These are phyloP conservation scores for Ataeniobius toweri DNA, from an alignment of 2,797 vertebrate genomes.

Conservation along the genomic window DNA sequence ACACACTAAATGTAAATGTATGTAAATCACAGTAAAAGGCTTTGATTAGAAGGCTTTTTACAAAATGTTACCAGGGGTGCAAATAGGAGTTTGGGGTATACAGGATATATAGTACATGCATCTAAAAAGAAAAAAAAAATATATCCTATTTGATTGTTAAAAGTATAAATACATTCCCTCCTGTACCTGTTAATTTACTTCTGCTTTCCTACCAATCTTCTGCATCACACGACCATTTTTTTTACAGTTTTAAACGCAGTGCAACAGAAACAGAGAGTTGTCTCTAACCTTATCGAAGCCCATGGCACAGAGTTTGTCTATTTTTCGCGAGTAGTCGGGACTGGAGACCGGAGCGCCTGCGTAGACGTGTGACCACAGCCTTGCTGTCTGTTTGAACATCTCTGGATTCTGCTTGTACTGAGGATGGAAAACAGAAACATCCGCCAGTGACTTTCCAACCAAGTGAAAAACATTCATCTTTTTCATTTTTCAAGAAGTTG, in stretches of 20 bases:
- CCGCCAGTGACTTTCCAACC: neutral
- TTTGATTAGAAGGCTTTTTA: neutral
- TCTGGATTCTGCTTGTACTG: constrained; percentile 99
- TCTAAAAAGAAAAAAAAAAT: no score
- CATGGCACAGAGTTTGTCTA: constrained; percentile 99
- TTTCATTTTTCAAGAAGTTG: neutral
- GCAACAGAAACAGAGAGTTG: constrained; percentile 1
- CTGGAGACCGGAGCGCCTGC: constrained; percentile 94
- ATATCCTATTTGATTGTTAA: neutral
- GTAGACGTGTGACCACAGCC: constrained; percentile 97
- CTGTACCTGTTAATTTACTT: neutral
- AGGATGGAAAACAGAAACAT: constrained; percentile 25
- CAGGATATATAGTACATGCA: no score
- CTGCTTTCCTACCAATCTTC: neutral
- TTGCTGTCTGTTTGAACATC: constrained; percentile 99
- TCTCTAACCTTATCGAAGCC: constrained; percentile 98
- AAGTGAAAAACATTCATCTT: neutral
- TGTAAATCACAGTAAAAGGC: no score
- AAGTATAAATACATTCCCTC: neutral
- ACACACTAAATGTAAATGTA: no score
- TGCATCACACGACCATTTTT: neutral
- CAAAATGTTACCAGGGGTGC: neutral
- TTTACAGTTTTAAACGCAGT: neutral
- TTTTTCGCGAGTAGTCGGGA: constrained; percentile 97
- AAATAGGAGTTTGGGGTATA: neutral